These are phyloP conservation scores for Lycia hirtaria DNA, from an alignment of 2,888 invertebrate species.

Conservation along the genomic window DNA sequence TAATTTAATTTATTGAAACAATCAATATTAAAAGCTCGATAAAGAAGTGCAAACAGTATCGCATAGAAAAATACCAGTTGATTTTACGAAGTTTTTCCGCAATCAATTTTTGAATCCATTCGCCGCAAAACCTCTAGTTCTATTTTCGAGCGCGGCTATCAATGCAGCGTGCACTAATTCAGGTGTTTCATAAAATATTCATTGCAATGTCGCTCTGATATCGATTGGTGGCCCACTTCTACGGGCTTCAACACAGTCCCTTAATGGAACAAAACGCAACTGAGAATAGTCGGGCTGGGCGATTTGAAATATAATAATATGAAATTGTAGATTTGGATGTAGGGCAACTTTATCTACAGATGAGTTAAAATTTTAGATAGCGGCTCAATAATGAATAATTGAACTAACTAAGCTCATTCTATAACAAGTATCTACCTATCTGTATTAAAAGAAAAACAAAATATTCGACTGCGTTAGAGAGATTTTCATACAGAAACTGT, in stretches of 20 bases:
- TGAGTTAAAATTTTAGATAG: too few species aligned
- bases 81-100: constrained; percentile 4
- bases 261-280: constrained; percentile 17
- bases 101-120: constrained; percentile 6
- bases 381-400: too few species aligned
- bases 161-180: constrained; percentile 27
- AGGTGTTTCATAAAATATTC: constrained; percentile 38
- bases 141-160: constrained; percentile 15
- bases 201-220: constrained; percentile 27
- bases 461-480: too few species aligned
- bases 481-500: too few species aligned
- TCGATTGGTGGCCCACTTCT: constrained; percentile 32
- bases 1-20: too few species aligned
- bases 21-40: too few species aligned
- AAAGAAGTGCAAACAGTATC: not conserved
- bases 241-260: constrained; percentile 19
- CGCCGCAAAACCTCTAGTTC: constrained; percentile 8
- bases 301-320: not conserved
- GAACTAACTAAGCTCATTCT: too few species aligned
- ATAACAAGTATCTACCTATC: too few species aligned
- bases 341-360: too few species aligned
- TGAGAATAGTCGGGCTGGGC: constrained; percentile 12
- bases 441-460: too few species aligned
- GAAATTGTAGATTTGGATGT: not conserved
- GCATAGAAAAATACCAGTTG: not conserved